These are phyloP conservation scores for Metallyticus violacea DNA, from an alignment of 2,888 invertebrate species.

Conservation along the genomic window DNA sequence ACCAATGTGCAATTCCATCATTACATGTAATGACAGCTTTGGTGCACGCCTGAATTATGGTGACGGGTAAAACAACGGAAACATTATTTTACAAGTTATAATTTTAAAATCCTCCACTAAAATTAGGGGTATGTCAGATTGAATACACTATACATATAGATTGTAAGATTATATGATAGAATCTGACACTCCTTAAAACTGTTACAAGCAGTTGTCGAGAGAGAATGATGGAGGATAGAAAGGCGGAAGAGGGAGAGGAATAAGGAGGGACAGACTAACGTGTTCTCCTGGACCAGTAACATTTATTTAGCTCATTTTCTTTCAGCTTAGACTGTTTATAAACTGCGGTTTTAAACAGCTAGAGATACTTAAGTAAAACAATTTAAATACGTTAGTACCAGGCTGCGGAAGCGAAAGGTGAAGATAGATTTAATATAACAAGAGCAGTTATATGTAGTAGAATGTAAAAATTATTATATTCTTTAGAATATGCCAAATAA, in stretches of 20 bases:
- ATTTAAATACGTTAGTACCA: too few species aligned
- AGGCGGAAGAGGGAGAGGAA: neutral
- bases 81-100: constrained; percentile 22
- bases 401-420: too few species aligned
- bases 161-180: constrained; percentile 13
- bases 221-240: neutral
- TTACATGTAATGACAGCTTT: constrained; percentile 29
- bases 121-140: constrained; percentile 20
- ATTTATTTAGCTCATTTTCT: too few species aligned
- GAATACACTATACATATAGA: constrained; percentile 20
- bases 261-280: neutral
- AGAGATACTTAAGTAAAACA: too few species aligned
- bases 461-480: too few species aligned
- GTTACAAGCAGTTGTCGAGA: neutral
- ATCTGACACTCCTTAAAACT: neutral
- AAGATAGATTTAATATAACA: too few species aligned
- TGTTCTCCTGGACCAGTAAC: too few species aligned
- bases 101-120: constrained; percentile 7
- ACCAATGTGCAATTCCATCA: constrained; percentile 31
- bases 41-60: constrained; percentile 14
- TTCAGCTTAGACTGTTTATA: too few species aligned
- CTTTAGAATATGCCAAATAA: too few species aligned
- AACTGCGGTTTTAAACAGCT: too few species aligned
- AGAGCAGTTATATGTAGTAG: too few species aligned
- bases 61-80: constrained; percentile 21